These are phyloP conservation scores for Semnopithecus entellus DNA, from an alignment of 2,113 vertebrate species.

Conservation along the genomic window DNA sequence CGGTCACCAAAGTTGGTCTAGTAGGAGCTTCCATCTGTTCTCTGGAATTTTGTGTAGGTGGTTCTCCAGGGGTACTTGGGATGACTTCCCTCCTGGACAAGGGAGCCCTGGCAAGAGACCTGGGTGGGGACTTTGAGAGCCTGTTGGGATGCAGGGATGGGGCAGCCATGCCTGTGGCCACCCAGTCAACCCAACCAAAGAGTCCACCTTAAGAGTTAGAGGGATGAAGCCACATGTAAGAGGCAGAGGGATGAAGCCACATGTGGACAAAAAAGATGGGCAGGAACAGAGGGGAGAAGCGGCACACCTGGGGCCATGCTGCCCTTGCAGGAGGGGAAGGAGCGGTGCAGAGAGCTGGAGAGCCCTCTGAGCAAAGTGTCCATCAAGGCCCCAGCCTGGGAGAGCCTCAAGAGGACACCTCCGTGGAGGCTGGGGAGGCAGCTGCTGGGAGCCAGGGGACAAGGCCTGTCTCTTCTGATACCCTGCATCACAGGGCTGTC, in stretches of 20 bases:
- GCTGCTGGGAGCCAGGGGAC: not conserved
- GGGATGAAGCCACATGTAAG: not conserved
- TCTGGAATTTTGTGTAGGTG: not conserved
- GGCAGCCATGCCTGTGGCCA: too few relatives aligned
- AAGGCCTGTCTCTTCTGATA: not conserved
- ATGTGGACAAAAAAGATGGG: not conserved
- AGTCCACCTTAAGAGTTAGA: not conserved
- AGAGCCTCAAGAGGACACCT: rapidly evolving
- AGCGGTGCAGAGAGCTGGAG: not conserved
- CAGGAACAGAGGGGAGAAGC: not conserved
- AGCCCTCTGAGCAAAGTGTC: not conserved
- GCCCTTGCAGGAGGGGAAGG: not conserved
- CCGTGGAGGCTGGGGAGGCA: not conserved
- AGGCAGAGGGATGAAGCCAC: not conserved
- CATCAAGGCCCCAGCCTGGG: not conserved
- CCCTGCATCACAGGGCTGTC: not conserved
- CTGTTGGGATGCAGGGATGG: not conserved
- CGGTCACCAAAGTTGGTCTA: not conserved
- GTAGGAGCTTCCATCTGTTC: not conserved
- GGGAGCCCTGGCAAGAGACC: not conserved
- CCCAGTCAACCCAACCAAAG: not conserved
- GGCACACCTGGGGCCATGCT: too few relatives aligned
- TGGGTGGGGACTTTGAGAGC: not conserved
- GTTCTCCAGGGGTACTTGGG: too few relatives aligned
- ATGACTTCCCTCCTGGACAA: not conserved